Percentiles rank a stretch among this genome's conserved stretches.
phyloP scores from a whole-genome alignment of 2,797 vertebrate species.

The Alcedo quadribrachys region DNA sequence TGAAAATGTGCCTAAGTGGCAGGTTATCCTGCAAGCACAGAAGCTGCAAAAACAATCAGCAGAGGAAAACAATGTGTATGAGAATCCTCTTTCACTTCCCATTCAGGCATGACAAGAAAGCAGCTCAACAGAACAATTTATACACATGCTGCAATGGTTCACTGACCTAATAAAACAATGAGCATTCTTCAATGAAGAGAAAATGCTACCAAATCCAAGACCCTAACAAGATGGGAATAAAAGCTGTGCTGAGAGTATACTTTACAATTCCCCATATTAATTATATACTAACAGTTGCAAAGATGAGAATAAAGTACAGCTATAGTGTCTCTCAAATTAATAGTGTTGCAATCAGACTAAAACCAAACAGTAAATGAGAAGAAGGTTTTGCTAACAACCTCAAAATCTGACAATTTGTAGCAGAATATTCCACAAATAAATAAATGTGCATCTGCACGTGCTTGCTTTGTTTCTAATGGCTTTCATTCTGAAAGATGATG shows the following conservation, averaged over 20 bases:
- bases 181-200: slow-evolving; percentile 42
- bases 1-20: background rate
- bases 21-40: slow-evolving; percentile 21
- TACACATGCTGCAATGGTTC: slow-evolving; percentile 36
- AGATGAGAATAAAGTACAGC: background rate
- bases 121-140: slow-evolving; percentile 29
- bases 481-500: background rate
- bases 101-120: slow-evolving; percentile 10
- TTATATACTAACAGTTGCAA: slow-evolving; percentile 16
- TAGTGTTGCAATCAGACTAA: background rate
- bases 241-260: background rate
- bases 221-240: slow-evolving; percentile 35
- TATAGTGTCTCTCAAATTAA: background rate
- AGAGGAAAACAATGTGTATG: slow-evolving; percentile 7
- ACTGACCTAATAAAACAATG: slow-evolving; percentile 50
- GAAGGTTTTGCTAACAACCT: background rate
- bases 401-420: background rate
- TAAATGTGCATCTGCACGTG: accelerated
- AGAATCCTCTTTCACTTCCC: slow-evolving; percentile 16
- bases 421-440: background rate
- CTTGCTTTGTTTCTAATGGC: background rate
- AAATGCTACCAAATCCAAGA: slow-evolving; percentile 28
- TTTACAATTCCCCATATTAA: slow-evolving; percentile 44
- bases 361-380: background rate
- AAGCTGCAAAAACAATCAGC: slow-evolving; percentile 38